Base-by-base conservation (phyloP, 2,113 vertebrate genomes). In the Nibea coibor region DNA sequence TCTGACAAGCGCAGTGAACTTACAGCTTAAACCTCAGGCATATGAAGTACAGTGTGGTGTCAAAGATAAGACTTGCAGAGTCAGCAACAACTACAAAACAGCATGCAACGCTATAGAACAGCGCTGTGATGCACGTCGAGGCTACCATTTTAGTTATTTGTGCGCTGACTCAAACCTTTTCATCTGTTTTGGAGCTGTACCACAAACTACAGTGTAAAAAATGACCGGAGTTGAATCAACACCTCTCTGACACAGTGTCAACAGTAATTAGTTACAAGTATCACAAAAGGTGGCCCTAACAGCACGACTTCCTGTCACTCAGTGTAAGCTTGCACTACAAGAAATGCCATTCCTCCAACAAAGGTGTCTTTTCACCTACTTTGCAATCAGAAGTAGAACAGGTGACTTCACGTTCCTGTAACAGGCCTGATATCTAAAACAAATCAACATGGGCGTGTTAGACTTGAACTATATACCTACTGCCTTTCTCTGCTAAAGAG, bases 371-470 rank as follows among this genome's bases (percentile, higher is more conserved):
- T 79, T 83, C 82, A 81, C 72, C 62, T 82, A 75, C 80, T 73
- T 59, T 63, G 26, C 77, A 83, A 78, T 90, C 76, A 71, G 58
- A 80, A 54, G 66, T 28, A 47, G 51, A 90, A 76, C 79, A 90
- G 84, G 77, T 89, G 75, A 88, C 59, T 64, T 39, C 58, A 39
- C 19, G 56, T 69, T 70, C 45, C 74, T 72, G 54, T 62, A 84
- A 83, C 48, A 58, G 57, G 22, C 20, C 50, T 53, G 45, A 57
- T 92, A 91, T 83, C 90, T 85, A 59, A 77, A 84, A 80, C 75
- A 89, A 89, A 88, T 87, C 31, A 85, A 77, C 78, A 72, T 85
- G 76, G 89, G 87, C 59, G 83, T 85, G 85, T 88, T 58, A 9
- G 42, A 47, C 39, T n/a, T 85, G 62, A 84, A 59, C 85, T 81